Evolutionary conservation across 2,888 invertebrate genomes (phyloP), one percentile per base, ranked within the genome.

Genomic region (Herminia tarsipennalis): DNA sequence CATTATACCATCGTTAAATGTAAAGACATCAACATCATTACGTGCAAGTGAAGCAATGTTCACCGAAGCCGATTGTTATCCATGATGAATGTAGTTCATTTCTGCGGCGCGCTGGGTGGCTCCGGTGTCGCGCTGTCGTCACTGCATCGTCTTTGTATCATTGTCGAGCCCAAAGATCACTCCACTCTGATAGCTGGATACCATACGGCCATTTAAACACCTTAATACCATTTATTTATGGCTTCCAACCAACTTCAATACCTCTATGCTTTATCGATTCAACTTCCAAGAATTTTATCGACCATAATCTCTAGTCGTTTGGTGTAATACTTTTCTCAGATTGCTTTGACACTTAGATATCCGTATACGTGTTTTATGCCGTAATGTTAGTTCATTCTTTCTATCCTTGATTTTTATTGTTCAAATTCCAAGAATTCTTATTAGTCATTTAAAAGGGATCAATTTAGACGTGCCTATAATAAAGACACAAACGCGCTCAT

Each of bases 211-310:
- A 79, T 35, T 25, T 17, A 81, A 81, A 82, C 78, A 76, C 76
- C 77, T 81, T 83, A 83, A 86, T 86, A 83, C 82, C 75, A 82
- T 81, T 87, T 88, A 89, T 90, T 88, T 88, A 89, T 85, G 81
- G 67, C 78, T 30, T 16, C 59, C 70, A 59, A 67, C 71, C 56
- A 54, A 76, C 18, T 25, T 36, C 10, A 36, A 37, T 37, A 13
- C 30, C 3, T 43, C 8, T 4, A 17, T 16, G 4, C 1, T 32
- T 41, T 41, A 33, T 41, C 21, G 9, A 42, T 44, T 34, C 64
- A 60, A 61, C 74, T 73, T 77, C 69, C 59, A 20, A 20, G 48
- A 32, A 69, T 83, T 37, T 36, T 33, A 13, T 38, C 16, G 10
- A 38, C 51, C 32, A 62, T 56, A 64, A 20, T 29, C 14, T 33